These are phyloP conservation scores for Zaprionus africanus DNA, from an alignment of 1,140 invertebrate genomes.

Conservation along the genomic window DNA sequence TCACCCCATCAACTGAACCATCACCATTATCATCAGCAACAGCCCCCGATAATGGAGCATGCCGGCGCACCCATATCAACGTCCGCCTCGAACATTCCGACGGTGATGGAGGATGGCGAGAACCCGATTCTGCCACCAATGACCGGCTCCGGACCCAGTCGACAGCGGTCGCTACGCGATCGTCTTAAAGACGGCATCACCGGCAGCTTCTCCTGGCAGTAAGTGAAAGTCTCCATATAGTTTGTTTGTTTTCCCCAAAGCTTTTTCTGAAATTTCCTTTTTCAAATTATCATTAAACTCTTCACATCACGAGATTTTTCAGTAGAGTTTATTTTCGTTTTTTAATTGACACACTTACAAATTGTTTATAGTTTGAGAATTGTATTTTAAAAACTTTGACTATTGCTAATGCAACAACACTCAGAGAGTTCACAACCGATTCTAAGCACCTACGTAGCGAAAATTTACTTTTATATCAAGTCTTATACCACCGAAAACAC, in stretches of 20 bases:
- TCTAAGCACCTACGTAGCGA: constrained; percentile 27
- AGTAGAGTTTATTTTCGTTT: constrained; percentile 4
- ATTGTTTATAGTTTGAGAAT: constrained; percentile 28
- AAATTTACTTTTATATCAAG: constrained; percentile 4
- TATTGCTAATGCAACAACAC: constrained; percentile 19
- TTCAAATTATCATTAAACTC: constrained; percentile 24
- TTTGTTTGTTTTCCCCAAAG: constrained; percentile 33
- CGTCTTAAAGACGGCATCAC: constrained; percentile 90
- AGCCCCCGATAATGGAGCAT: constrained; percentile 80
- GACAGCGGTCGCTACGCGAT: constrained; percentile 89
- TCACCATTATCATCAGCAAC: constrained; percentile 61
- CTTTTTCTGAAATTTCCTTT: constrained; percentile 51
- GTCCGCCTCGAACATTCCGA: constrained; percentile 77
- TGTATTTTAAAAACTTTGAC: constrained; percentile 22
- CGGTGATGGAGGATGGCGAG: constrained; percentile 77
- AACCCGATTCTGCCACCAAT: constrained; percentile 73
- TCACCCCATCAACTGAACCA: constrained; percentile 70
- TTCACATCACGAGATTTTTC: constrained; percentile 2
- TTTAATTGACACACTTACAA: not conserved
- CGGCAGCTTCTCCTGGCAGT: constrained; percentile 91
- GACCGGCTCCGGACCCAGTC: constrained; percentile 86
- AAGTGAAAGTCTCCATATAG: constrained; percentile 84
- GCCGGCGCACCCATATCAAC: constrained; percentile 73
- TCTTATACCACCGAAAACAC: constrained; percentile 24
- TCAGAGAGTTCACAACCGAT: constrained; percentile 8